A percentile compares a stretch with the other conserved stretches of the same genome.
These are phyloP conservation scores for Phengaris alcon DNA, from an alignment of 2,888 invertebrate genomes.

Conservation along the genomic window DNA sequence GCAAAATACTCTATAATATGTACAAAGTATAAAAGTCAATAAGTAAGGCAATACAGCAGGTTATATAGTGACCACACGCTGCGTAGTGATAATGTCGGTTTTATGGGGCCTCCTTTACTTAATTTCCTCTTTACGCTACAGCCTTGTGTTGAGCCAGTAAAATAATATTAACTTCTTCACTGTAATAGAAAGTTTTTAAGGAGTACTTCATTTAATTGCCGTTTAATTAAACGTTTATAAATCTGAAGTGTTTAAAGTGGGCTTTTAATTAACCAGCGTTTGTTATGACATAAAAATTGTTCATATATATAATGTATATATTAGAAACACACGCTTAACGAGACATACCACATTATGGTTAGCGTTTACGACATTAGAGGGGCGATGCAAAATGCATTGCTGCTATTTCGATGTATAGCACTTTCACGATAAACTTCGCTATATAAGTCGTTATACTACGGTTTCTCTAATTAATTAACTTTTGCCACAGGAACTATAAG, in stretches of 20 bases:
- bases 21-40: no score
- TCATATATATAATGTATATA: no score
- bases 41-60: neutral
- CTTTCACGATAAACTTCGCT: no score
- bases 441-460: no score
- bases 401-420: no score
- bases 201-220: constrained; percentile 21
- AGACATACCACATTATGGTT: no score
- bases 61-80: neutral
- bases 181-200: constrained; percentile 33
- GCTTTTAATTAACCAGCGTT: neutral
- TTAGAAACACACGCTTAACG: no score
- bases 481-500: no score
- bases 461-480: no score
- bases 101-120: constrained; percentile 8
- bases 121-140: constrained; percentile 15
- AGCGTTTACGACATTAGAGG: no score
- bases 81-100: constrained; percentile 21
- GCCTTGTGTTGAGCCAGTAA: neutral
- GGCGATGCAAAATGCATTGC: no score
- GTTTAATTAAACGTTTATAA: constrained; percentile 6
- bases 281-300: neutral
- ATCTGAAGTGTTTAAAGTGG: neutral
- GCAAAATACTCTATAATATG: no score
- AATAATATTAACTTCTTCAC: constrained; percentile 1